These are phyloP conservation scores for Pollenia griseotomentosa DNA, from an alignment of 2,888 invertebrate species.

Conservation along the genomic window DNA sequence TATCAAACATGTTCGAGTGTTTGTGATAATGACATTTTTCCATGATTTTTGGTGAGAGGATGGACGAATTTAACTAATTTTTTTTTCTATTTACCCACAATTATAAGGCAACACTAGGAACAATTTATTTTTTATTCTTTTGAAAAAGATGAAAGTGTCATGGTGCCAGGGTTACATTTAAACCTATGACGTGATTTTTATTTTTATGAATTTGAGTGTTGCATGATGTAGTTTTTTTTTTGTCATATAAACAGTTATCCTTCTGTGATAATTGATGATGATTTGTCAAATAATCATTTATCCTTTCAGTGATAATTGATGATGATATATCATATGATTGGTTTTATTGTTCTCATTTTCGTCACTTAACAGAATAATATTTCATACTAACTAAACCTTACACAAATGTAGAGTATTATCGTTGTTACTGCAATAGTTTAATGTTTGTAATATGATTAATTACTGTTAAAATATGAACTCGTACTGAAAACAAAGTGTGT, in stretches of 20 bases:
- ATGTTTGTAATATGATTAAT: constrained; percentile 26
- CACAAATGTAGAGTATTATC: not conserved
- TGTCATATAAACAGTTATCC: not conserved
- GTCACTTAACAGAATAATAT: constrained; percentile 9
- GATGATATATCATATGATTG: constrained; percentile 50
- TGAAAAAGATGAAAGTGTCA: not conserved
- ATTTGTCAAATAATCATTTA: constrained; percentile 20
- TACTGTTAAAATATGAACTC: not conserved
- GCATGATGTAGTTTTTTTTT: constrained; percentile 25
- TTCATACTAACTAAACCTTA: no score
- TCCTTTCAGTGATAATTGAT: constrained; percentile 57
- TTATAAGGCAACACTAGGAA: constrained; percentile 30
- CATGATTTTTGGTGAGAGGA: constrained; percentile 15
- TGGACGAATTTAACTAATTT: constrained; percentile 41
- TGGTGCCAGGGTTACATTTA: not conserved
- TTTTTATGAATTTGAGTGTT: constrained; percentile 16
- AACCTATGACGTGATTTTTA: constrained; percentile 21
- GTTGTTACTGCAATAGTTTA: not conserved
- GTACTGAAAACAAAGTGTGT: not conserved
- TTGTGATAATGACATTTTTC: constrained; percentile 14
- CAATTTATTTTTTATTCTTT: not conserved
- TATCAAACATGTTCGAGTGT: constrained; percentile 35
- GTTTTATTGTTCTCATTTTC: constrained; percentile 41
- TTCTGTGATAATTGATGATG: constrained; percentile 62
- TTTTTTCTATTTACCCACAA: constrained; percentile 42